Evolutionary conservation across 2,797 vertebrate genomes (phyloP).

Genomic region (Basileuterus tristriatus): DNA sequence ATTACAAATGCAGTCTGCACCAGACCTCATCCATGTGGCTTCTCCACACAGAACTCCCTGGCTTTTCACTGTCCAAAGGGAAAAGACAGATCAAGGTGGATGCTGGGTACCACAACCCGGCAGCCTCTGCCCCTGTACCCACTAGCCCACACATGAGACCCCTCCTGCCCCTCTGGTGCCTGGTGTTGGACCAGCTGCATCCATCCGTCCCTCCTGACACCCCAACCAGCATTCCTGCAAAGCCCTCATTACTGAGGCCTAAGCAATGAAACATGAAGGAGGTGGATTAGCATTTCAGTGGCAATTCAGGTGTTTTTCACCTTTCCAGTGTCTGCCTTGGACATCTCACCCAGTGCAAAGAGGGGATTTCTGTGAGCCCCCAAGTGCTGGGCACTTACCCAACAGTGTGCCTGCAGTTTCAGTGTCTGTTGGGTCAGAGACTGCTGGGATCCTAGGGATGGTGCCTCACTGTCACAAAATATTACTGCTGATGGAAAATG

Average conservation of each 20-base stretch:
- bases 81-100: not conserved
- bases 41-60: not conserved
- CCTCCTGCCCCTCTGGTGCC: not conserved
- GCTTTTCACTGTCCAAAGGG: not conserved
- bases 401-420: not conserved
- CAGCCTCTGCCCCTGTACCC: not conserved
- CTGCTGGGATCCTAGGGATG: not conserved
- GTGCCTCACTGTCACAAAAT: not conserved
- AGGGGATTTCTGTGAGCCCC: rapidly evolving
- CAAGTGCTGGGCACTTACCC: not conserved
- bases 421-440: not conserved
- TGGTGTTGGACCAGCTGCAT: not conserved
- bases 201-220: rapidly evolving
- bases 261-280: not conserved
- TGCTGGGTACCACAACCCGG: rapidly evolving
- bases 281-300: not conserved
- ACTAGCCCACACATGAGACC: not conserved
- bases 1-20: not conserved
- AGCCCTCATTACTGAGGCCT: not conserved
- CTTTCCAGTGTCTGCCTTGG: not conserved
- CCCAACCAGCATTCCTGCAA: not conserved
- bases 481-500: slow-evolving; percentile 20
- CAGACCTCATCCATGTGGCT: not conserved
- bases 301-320: not conserved
- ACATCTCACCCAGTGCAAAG: not conserved